Conservation (phyloP, 2,888 invertebrate genomes). For the Synergus gifuensis region DNA sequence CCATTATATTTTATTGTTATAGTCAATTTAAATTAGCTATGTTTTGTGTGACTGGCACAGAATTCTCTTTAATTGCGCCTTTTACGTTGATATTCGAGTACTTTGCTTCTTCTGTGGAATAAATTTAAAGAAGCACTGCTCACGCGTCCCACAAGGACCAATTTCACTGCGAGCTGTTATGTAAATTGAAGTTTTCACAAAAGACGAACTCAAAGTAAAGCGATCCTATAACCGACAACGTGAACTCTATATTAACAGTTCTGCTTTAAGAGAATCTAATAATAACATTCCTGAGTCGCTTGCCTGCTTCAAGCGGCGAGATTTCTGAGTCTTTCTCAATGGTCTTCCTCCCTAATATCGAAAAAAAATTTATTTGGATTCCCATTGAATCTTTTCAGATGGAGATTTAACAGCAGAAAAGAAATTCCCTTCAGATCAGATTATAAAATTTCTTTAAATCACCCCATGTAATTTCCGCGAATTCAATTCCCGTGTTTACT, state of each 20-base stretch:
- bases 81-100: background rate
- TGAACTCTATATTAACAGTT: slow-evolving; percentile 28
- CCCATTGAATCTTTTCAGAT: background rate
- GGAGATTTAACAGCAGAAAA: background rate
- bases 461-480: background rate
- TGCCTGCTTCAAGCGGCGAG: slow-evolving; percentile 1
- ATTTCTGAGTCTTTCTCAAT: background rate
- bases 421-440: background rate
- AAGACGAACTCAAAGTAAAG: slow-evolving; percentile 27
- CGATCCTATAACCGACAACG: slow-evolving; percentile 17
- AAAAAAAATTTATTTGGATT: slow-evolving; percentile 17
- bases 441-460: background rate
- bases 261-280: slow-evolving; percentile 25
- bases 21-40: background rate
- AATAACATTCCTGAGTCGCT: slow-evolving; percentile 22
- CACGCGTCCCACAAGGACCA: slow-evolving; percentile 22
- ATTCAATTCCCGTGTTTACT: background rate
- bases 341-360: background rate
- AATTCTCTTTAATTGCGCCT: background rate
- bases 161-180: slow-evolving; percentile 37
- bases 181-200: slow-evolving; percentile 37
- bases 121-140: slow-evolving; percentile 33
- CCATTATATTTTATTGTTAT: background rate
- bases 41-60: too few species aligned
- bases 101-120: background rate